Evolutionary conservation across 2,113 vertebrate species (phyloP), one percentile per base, ranked within the genome.

Genomic region (Gallinago jamesoni): DNA sequence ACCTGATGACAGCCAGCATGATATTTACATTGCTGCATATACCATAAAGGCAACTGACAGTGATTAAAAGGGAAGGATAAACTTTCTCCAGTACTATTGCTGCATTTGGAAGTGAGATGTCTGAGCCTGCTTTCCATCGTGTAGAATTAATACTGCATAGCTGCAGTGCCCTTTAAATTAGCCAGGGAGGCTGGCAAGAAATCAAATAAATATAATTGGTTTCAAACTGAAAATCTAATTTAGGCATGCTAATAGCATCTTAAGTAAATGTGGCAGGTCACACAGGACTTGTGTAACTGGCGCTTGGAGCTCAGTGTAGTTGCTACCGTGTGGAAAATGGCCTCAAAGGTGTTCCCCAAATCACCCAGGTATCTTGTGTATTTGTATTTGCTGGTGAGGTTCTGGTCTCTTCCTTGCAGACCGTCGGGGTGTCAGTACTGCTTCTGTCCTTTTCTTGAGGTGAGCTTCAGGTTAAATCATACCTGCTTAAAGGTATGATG

Each of bases 151-250:
- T 75, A 18, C 89, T 48, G 84, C 64, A 62, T 97, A 94, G 76
- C 93, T 96, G 45, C 53, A 43, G 82, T 70, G 79, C 94, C 76
- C 95, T 94, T 97, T 92, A 96, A 92, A 95, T 95, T 93, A 83
- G 39, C 84, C 75, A 76, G 82, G 63, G 93, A 83, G 66, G 53
- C 72, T 93, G 93, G 92, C 87, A 94, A 4, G 2, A 90, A 93
- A 93, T 94, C 79, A 93, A 96, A 94, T 96, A 90, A 96, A 97
- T 96, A 90, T 84, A 92, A 94, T 94, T 81, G 59, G 86, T 97
- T 97, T 93, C 92, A 92, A 91, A 96, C 84, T 43, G 90, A 92
- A 97, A 94, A 96, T 97, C 94, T 97, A 92, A 97, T 95, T 95
- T 95, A 43, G 69, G 91, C 91, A 76, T 62, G 92, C 83, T 96